These are phyloP conservation scores for Caenorhabditis sp. DNA, from an alignment of 2,888 invertebrate genomes.

Conservation along the genomic window DNA sequence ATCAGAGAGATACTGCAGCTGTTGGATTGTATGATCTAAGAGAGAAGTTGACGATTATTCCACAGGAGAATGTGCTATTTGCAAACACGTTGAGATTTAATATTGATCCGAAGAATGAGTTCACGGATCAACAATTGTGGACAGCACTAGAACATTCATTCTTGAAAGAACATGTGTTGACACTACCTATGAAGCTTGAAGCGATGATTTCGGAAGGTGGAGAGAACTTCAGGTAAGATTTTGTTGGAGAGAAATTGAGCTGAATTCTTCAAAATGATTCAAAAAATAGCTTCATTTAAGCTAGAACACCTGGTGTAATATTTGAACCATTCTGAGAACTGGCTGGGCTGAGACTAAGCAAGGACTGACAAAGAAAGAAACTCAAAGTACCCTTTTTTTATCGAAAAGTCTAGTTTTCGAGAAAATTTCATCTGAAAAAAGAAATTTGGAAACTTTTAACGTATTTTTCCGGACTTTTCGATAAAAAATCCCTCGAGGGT, in stretches of 20 bases:
- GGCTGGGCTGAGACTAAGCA: no score
- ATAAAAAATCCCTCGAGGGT: no score
- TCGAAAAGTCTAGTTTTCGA: no score
- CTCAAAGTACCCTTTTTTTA: no score
- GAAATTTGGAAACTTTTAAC: no score
- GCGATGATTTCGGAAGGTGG: constrained; percentile 90
- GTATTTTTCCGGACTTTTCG: no score
- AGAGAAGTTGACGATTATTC: constrained; percentile 83
- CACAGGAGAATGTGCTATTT: constrained; percentile 66
- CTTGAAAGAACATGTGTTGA: constrained; percentile 45
- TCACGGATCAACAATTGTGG: constrained; percentile 51
- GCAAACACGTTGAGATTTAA: constrained; percentile 79
- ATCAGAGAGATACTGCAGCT: constrained; percentile 51
- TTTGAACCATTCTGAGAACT: no score
- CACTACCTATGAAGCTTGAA: constrained; percentile 77
- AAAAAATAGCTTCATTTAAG: no score
- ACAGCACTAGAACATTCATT: constrained; percentile 49
- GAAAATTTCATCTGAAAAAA: no score
- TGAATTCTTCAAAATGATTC: not conserved
- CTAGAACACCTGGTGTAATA: no score
- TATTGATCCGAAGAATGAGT: constrained; percentile 84
- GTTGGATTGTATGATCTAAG: constrained; percentile 86
- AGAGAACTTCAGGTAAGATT: constrained; percentile 78
- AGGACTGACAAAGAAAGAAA: no score
- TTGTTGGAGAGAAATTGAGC: no score